These are phyloP conservation scores for Nyctalus aviator DNA, from an alignment of 2,797 vertebrate species.

Conservation along the genomic window DNA sequence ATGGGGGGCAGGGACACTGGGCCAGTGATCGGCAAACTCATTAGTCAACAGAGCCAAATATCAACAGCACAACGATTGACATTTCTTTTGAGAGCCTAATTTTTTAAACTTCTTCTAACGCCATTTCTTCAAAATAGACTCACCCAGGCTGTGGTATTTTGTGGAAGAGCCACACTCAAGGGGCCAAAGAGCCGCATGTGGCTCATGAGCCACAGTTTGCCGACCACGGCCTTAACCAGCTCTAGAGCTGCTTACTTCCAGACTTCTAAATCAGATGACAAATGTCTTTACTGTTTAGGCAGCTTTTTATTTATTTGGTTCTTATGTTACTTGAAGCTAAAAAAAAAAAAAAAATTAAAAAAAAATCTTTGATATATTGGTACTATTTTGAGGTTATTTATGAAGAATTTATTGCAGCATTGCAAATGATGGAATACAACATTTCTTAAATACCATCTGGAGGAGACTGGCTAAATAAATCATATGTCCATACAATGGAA, in stretches of 20 bases:
- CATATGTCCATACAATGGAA: not conserved
- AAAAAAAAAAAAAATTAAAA: not conserved
- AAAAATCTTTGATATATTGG: not conserved
- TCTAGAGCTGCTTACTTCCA: not conserved
- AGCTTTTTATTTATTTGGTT: not conserved
- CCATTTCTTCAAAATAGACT: too few relatives aligned
- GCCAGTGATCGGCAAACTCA: too few relatives aligned
- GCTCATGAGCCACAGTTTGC: too few relatives aligned
- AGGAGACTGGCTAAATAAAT: not conserved
- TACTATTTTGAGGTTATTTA: conserved; percentile 3
- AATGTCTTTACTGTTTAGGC: not conserved
- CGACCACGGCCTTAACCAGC: not conserved
- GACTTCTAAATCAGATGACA: not conserved
- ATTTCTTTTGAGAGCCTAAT: too few relatives aligned
- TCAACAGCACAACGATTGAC: too few relatives aligned
- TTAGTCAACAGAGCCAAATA: too few relatives aligned
- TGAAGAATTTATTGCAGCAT: not conserved
- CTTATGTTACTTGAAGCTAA: not conserved
- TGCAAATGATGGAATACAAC: not conserved
- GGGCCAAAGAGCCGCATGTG: too few relatives aligned
- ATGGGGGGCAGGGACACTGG: too few relatives aligned
- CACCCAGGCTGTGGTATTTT: too few relatives aligned
- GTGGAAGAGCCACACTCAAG: too few relatives aligned
- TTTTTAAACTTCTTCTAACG: too few relatives aligned
- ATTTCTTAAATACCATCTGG: not conserved